A percentile compares a stretch with the other conserved stretches of the same genome.
Conservation (phyloP, 2,888 invertebrate genomes). For the Sphaeridia pumilis region DNA sequence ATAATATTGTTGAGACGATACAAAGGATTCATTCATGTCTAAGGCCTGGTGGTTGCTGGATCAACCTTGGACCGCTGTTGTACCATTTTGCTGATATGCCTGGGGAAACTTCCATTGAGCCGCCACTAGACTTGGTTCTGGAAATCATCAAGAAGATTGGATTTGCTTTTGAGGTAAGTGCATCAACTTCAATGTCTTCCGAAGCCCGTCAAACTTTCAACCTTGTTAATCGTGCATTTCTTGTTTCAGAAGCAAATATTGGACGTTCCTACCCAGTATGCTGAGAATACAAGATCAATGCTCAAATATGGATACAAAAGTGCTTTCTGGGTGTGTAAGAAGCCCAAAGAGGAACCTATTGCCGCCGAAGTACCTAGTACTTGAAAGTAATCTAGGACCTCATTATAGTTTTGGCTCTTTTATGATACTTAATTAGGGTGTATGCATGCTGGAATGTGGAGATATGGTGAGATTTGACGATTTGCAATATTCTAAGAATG, state of each 20-base stretch:
- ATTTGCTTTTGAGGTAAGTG: slow-evolving; percentile 59
- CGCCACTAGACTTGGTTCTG: slow-evolving; percentile 71
- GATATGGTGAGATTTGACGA: too few relatives aligned
- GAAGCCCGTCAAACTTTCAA: too few relatives aligned
- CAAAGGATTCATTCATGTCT: slow-evolving; percentile 82
- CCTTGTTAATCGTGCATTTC: too few relatives aligned
- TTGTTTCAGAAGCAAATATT: slow-evolving; percentile 59
- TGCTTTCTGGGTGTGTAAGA: slow-evolving; percentile 81
- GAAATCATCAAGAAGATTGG: slow-evolving; percentile 70
- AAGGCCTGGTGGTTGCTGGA: slow-evolving; percentile 79
- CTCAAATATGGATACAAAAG: slow-evolving; percentile 83
- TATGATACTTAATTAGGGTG: too few relatives aligned
- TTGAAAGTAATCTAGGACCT: too few relatives aligned
- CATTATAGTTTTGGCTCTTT: too few relatives aligned
- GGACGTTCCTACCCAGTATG: slow-evolving; percentile 72
- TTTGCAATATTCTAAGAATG: too few relatives aligned
- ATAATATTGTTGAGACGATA: slow-evolving; percentile 87
- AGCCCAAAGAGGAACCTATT: too few relatives aligned
- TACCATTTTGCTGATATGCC: slow-evolving; percentile 77
- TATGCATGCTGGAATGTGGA: too few relatives aligned
- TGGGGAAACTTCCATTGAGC: slow-evolving; percentile 80
- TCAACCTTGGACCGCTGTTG: slow-evolving; percentile 80
- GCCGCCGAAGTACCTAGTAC: too few relatives aligned
- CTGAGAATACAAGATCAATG: slow-evolving; percentile 87
- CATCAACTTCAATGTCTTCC: too few relatives aligned